These are phyloP conservation scores for Prunella himalayana DNA, from an alignment of 2,113 vertebrate species.

Conservation along the genomic window DNA sequence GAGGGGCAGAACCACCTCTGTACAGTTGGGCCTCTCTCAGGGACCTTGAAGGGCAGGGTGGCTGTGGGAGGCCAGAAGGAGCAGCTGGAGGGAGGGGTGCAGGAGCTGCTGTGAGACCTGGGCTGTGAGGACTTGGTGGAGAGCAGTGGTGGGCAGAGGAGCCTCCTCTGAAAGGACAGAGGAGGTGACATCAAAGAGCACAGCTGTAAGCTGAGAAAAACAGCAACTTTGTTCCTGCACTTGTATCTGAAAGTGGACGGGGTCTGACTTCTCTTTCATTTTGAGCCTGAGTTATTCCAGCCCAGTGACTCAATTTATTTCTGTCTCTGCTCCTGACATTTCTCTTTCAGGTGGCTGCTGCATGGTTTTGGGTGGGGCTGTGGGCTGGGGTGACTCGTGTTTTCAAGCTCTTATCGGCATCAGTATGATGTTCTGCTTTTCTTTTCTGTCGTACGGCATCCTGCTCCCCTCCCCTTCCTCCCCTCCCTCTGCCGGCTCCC, in stretches of 20 bases:
- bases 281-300: not conserved
- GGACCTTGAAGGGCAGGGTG: not conserved
- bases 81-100: not conserved
- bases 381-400: constrained; percentile 48
- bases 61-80: not conserved
- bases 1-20: not conserved
- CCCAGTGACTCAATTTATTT: constrained; percentile 20
- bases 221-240: not conserved
- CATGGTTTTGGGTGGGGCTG: constrained; percentile 46
- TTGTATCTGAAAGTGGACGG: not conserved
- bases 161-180: not conserved
- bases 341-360: constrained; percentile 52
- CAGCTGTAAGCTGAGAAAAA: not conserved
- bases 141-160: not conserved
- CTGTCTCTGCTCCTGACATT: not conserved
- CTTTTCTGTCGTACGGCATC: constrained; percentile 47
- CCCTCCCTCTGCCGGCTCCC: constrained; percentile 85
- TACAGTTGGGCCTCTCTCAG: accelerated
- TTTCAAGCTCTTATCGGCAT: constrained; percentile 43
- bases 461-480: constrained; percentile 66
- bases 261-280: constrained; percentile 4
- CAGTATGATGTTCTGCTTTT: constrained; percentile 50
- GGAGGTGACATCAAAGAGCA: not conserved
- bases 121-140: not conserved
- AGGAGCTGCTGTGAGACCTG: not conserved